Percentiles rank a stretch among this genome's conserved stretches.
These are phyloP conservation scores for Antrozous pallidus DNA, from an alignment of 2,797 vertebrate species.

Conservation along the genomic window DNA sequence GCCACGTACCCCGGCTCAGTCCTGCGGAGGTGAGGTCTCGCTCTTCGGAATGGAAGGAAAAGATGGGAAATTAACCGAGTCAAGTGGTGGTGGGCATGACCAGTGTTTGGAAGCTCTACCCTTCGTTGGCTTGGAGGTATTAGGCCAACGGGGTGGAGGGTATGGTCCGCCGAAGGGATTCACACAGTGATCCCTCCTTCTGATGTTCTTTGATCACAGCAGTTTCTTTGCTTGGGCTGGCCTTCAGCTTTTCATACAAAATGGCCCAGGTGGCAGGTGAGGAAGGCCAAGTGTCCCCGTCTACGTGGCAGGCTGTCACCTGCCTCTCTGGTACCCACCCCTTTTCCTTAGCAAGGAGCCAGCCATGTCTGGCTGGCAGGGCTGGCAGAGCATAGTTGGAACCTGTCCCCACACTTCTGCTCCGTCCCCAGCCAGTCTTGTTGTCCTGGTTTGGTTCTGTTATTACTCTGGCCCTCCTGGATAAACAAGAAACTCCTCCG, in stretches of 20 bases:
- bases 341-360: neutral
- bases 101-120: neutral
- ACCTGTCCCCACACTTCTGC: neutral
- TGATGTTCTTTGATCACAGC: neutral
- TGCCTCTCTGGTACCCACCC: neutral
- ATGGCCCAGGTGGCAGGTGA: neutral
- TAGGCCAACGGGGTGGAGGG: neutral
- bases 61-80: constrained; percentile 19
- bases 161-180: neutral
- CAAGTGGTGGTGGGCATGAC: neutral
- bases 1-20: constrained; percentile 62
- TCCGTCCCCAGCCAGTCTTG: neutral
- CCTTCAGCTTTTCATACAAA: neutral
- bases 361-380: neutral
- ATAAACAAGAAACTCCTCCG: neutral
- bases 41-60: constrained; percentile 12
- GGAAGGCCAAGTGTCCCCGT: neutral
- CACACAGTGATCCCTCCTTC: neutral
- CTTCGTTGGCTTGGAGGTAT: neutral
- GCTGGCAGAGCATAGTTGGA: neutral
- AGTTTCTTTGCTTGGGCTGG: neutral
- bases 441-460: neutral
- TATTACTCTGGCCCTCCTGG: neutral
- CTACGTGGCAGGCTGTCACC: neutral
- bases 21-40: constrained; percentile 48